Evolutionary conservation across 1,140 invertebrate species (phyloP), one percentile per base, ranked within the genome.

Genomic region (Gonatopus flavifemur): DNA sequence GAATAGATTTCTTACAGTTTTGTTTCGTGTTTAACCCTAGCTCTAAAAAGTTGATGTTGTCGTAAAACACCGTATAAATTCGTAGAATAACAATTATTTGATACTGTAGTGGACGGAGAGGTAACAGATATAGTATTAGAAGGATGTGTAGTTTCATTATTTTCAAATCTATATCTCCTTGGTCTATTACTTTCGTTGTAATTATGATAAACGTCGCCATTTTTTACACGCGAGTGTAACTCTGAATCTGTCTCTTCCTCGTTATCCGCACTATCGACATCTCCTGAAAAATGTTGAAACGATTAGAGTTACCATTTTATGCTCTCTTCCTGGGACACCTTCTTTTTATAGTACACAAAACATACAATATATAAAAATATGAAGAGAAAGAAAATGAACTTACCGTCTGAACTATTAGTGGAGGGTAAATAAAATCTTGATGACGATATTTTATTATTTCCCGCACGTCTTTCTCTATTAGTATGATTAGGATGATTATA

Each of bases 361-460:
- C n/a, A 24, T 12, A n/a, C 3, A n/a, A 8, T 31, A 48, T 9
- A 33, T 2, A 33, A 15, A 7, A 16, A 22, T 16, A 24, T 19
- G 13, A 30, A 15, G 20, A 47, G 9, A 39, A 39, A 18, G 20
- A 8, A 39, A 30, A 18, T 18, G 20, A 20, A 65, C 65, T 73
- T 72, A 87, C 90, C 90, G 70, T 92, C 90, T 64, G 89, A 91
- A 62, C 89, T 91, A 65, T 92, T 92, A 7, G 88, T 91, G 35
- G 88, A 91, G 20, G 87, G 84, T 13, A 90, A 74, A 64, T 87
- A 86, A 66, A 86, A 84, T 46, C 85, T 82, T 1, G 80, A 77
- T 13, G 80, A 67, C 2, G 79, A 76, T 25, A 82, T 66, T 65
- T 83, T 84, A 56, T 74, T 73, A 31, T 72, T 69, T 49, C 67